Conservation (phyloP, 2,888 invertebrate species). For the Drosophila mettleri region DNA sequence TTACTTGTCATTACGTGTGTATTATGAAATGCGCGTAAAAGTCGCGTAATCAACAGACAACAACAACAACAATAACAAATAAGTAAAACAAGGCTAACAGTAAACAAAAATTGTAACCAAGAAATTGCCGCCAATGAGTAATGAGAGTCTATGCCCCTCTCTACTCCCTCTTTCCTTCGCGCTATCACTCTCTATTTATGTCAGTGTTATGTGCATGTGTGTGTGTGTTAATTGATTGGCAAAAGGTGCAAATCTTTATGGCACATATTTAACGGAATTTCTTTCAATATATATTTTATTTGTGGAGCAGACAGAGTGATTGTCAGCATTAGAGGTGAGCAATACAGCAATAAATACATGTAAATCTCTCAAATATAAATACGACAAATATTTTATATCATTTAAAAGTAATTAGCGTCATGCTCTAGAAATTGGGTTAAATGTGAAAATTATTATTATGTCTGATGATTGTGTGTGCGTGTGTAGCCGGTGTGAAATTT, state of each 20-base stretch:
- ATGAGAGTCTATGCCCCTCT: constrained; percentile 30
- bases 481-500: constrained; percentile 38
- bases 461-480: constrained; percentile 38
- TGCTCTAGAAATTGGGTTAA: constrained; percentile 77
- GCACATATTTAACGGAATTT: constrained; percentile 69
- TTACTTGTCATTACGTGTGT: constrained; percentile 47
- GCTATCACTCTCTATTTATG: neutral
- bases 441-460: constrained; percentile 52
- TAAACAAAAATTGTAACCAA: constrained; percentile 46
- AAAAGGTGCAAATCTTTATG: constrained; percentile 51
- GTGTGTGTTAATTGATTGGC: constrained; percentile 74
- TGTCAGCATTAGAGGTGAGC: constrained; percentile 53
- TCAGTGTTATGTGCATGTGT: constrained; percentile 25
- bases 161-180: constrained; percentile 15
- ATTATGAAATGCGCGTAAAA: constrained; percentile 65
- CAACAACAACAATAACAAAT: constrained; percentile 28
- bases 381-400: constrained; percentile 28
- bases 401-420: constrained; percentile 73
- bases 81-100: constrained; percentile 47
- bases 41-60: constrained; percentile 48
- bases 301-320: constrained; percentile 54
- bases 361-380: constrained; percentile 21
- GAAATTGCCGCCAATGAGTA: constrained; percentile 54
- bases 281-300: constrained; percentile 9
- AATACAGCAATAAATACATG: constrained; percentile 38